Evolutionary conservation across 1,140 invertebrate genomes (phyloP), one percentile per base, ranked within the genome.

Genomic region (Camponotus floridanus): DNA sequence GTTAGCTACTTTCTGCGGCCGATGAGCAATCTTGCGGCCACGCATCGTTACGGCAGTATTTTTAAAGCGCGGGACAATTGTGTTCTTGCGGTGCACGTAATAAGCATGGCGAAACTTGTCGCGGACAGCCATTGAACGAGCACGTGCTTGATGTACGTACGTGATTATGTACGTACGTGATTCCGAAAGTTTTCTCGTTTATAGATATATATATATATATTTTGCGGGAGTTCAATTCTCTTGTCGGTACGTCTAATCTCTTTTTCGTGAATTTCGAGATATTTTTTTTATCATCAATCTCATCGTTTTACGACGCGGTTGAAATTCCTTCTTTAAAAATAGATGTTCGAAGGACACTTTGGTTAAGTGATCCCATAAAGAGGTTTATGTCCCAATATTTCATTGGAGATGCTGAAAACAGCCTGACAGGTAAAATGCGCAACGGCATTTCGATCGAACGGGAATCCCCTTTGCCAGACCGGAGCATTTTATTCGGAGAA

Each of bases 301-400:
- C 71, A 26, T 79, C 76, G 26, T 11, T 18, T 78, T 55, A 55
- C 42, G 26, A n/a, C 55, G n/a, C 26, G 26, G 31, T 73, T 51
- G 42, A 78, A 42, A 64, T 70, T 21, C 18, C 11, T 68, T 70
- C 15, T 81, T 81, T 71, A 81, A 81, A 73, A 71, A 81, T 59
- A 45, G n/a, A 81, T 51, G 48, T 31, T 74, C 68, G n/a, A 73
- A 36, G 39, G 67, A 73, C 67, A 81, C 39, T 59, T 81, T 71
- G 67, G 55, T 74, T 74, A 83, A 83, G 55, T 62, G 67, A 83
- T n/a, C 79, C 26, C 39, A 74, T 83, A 74, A 74, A 83, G 73
- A 45, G 55, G 55, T 83, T 83, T 74, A 83, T 61, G 55, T 61
- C 39, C 79, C n/a, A 73, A 73, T 83, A 83, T 83, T 83, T 83